phyloP scores from a whole-genome alignment of 2,888 invertebrate species.

The Pseudoips prasinana region DNA sequence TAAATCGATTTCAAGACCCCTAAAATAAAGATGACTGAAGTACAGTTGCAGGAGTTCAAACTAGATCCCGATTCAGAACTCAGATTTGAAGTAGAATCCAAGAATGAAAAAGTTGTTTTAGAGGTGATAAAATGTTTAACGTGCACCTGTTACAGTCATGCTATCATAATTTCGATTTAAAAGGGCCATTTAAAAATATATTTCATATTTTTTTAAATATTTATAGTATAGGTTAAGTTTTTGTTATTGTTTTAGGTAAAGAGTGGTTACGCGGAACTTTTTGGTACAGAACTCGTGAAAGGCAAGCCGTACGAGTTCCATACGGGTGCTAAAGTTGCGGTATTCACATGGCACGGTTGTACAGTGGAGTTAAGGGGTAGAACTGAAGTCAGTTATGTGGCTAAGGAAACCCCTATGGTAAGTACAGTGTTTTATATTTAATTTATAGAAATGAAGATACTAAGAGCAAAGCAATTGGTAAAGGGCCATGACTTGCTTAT shows the following conservation, averaged over 20 bases:
- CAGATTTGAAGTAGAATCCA: constrained; percentile 96
- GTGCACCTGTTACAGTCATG: no score
- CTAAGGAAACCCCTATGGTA: constrained; percentile 98
- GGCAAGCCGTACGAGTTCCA: constrained; percentile 95
- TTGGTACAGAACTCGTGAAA: constrained; percentile 97
- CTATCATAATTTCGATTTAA: no score
- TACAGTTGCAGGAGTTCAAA: constrained; percentile 86
- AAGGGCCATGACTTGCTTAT: no score
- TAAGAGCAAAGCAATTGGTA: no score
- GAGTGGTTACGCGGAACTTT: constrained; percentile 96
- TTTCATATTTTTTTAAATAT: no score
- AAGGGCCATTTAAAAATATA: no score
- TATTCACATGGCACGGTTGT: constrained; percentile 98
- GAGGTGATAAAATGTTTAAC: constrained; percentile 77
- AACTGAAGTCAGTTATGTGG: constrained; percentile 96
- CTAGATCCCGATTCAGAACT: constrained; percentile 94
- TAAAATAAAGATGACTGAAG: constrained; percentile 69
- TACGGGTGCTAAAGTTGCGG: constrained; percentile 95
- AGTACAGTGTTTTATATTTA: constrained; percentile 7
- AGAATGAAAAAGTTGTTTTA: constrained; percentile 90
- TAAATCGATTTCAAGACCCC: no score
- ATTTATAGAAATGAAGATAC: no score
- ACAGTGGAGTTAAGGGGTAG: constrained; percentile 91
- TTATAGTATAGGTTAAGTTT: constrained; percentile 10
- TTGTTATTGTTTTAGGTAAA: constrained; percentile 83